Percentiles rank a stretch among this genome's conserved stretches.
These are phyloP conservation scores for Cylas formicarius DNA, from an alignment of 1,140 invertebrate genomes.

Conservation along the genomic window DNA sequence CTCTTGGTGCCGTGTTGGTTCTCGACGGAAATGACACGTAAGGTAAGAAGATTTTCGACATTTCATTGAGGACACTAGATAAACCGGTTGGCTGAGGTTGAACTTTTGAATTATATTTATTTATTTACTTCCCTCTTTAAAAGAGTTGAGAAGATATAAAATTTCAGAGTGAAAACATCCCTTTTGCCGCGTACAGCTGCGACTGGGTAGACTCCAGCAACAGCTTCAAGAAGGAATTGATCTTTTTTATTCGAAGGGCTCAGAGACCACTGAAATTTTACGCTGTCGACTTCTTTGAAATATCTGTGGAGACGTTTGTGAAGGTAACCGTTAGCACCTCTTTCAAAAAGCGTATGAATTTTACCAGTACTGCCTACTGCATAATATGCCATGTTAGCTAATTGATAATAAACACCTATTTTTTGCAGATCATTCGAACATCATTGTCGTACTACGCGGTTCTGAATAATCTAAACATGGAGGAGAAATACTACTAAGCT, in stretches of 20 bases:
- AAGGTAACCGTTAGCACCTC: conserved; percentile 9
- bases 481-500: no score
- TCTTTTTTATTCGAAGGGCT: conserved; percentile 6
- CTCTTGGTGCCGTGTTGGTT: conserved; percentile 6
- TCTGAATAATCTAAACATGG: conserved; percentile 11
- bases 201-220: conserved; percentile 6
- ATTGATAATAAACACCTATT: neutral
- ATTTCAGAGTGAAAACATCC: conserved; percentile 15
- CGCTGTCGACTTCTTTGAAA: conserved; percentile 8
- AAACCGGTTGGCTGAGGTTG: no score
- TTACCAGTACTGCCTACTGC: no score
- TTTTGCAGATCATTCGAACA: conserved; percentile 13
- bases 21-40: conserved; percentile 6
- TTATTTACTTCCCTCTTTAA: no score
- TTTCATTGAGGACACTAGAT: no score
- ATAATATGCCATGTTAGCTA: neutral
- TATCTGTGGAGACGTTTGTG: conserved; percentile 10
- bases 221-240: conserved; percentile 8
- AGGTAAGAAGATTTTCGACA: no score
- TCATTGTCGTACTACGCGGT: conserved; percentile 17
- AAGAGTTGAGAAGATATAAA: neutral
- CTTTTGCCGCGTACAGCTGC: neutral
- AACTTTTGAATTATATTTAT: no score
- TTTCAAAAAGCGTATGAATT: no score
- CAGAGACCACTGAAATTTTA: conserved; percentile 9